Evolutionary conservation across 2,113 vertebrate genomes (phyloP).

Genomic region (Phodopus roborovskii): DNA sequence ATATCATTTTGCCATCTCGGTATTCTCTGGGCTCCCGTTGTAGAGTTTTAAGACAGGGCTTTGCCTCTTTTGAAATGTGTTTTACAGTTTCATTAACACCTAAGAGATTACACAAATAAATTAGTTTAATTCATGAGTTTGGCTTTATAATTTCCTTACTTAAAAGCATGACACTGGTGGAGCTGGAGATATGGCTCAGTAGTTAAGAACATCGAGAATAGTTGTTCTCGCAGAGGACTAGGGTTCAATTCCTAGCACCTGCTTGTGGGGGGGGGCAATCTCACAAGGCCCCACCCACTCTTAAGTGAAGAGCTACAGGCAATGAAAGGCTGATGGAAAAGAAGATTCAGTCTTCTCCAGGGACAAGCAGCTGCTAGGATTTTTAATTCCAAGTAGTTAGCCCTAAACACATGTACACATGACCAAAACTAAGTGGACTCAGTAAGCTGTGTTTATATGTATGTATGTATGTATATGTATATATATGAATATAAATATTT

Average conservation of each 20-base stretch:
- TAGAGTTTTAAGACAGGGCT: not conserved
- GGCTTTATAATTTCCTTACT: not conserved
- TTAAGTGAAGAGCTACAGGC: not conserved
- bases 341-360: not conserved
- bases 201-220: not conserved
- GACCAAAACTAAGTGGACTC: not conserved
- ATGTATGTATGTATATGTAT: not conserved
- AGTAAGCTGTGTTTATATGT: not conserved
- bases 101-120: conserved; percentile 39
- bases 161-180: not conserved
- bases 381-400: not conserved
- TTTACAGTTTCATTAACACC: conserved; percentile 21
- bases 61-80: not conserved
- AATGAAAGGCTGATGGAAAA: not conserved
- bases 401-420: not conserved
- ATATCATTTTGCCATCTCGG: not conserved
- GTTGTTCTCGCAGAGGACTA: not conserved
- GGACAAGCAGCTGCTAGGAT: not conserved
- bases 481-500: not conserved
- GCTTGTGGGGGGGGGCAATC: not conserved
- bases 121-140: not conserved
- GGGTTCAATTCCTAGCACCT: not conserved
- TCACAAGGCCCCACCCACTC: not conserved
- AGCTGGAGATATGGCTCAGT: not conserved
- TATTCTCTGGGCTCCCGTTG: not conserved